Evolutionary conservation across 2,888 invertebrate genomes (phyloP).

Genomic region (Acleris holmiana): DNA sequence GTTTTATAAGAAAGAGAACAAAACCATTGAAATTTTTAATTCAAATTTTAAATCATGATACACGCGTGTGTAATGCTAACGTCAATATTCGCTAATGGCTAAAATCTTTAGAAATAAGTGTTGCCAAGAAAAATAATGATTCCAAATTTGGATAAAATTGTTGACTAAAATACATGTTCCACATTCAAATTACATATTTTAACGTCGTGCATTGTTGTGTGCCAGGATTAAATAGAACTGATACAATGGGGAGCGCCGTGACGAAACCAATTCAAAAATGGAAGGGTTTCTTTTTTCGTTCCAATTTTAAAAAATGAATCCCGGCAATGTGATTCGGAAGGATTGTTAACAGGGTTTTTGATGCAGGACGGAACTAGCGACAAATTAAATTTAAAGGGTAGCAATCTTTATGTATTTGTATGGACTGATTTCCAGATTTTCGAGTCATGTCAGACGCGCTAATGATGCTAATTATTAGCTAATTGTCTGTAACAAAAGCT

Average conservation of each 20-base stretch:
- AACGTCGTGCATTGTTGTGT: constrained; percentile 51
- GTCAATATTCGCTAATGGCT: too few relatives aligned
- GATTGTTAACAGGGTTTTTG: constrained; percentile 70
- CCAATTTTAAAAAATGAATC: constrained; percentile 80
- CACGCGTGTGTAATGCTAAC: too few relatives aligned
- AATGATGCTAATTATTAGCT: too few relatives aligned
- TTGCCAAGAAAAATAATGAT: too few relatives aligned
- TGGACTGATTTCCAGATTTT: too few relatives aligned
- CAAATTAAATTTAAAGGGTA: neutral
- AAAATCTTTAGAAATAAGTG: too few relatives aligned
- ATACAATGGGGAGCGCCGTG: constrained; percentile 76
- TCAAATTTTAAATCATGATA: too few relatives aligned
- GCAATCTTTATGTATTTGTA: neutral
- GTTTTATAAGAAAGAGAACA: constrained; percentile 1
- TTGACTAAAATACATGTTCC: constrained; percentile 38
- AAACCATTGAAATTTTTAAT: neutral
- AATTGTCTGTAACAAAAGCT: neutral
- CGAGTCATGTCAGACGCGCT: too few relatives aligned
- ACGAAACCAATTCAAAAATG: constrained; percentile 82
- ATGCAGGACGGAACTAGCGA: constrained; percentile 63
- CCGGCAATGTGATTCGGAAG: constrained; percentile 74
- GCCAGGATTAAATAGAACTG: constrained; percentile 59
- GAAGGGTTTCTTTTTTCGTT: constrained; percentile 80
- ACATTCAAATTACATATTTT: constrained; percentile 54
- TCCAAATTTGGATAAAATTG: neutral